Base-by-base conservation (phyloP, 2,797 vertebrate genomes). In the Argentina silus region DNA sequence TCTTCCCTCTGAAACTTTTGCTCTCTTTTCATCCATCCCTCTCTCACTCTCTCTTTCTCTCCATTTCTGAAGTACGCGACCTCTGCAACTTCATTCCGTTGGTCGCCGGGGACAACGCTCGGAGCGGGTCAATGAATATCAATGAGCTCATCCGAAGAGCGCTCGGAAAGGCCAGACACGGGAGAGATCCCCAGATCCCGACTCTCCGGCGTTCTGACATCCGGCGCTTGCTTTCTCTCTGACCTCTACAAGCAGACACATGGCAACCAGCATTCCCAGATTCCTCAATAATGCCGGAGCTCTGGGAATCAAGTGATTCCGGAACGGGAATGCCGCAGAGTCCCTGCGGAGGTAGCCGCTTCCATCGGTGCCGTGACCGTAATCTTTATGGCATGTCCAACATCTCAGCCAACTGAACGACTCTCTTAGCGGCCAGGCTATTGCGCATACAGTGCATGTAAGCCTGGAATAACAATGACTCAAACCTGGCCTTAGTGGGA, bases 51-150 rank as follows among this genome's bases (percentile, higher is more conserved):
- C 47, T 5, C 7, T 21, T 21, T 48, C 55, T 47, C 56, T 14
- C 56, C 12, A 55, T 42, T 70, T 74, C 80, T 85, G 83, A 88
- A 89, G 86, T 85, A 78, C 83, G 81, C 75, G 89, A 91, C 92
- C 89, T 92, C 90, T 90, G 90, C 81, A 88, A 88, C 90, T 90
- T 89, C 87, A 90, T 91, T 85, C 86, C 64, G 82, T 76, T 81
- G 47, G 67, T 86, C 89, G 51, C 88, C 51, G 57, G 89, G 86
- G 91, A 91, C 88, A 79, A 85, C 82, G 90, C 85, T 85, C 70
- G 1, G 82, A 85, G 86, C 78, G 50, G 89, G 86, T 92, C 85
- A 87, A 90, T 92, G 90, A 92, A 93, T 93, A 93, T 92, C 93
- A 91, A 94, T 93, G 87, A 88, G 87, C 79, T 88, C 83, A 75